A percentile compares a stretch with the other conserved stretches of the same genome.
Conservation (phyloP, 2,888 invertebrate genomes). For the Biston stratarius region DNA sequence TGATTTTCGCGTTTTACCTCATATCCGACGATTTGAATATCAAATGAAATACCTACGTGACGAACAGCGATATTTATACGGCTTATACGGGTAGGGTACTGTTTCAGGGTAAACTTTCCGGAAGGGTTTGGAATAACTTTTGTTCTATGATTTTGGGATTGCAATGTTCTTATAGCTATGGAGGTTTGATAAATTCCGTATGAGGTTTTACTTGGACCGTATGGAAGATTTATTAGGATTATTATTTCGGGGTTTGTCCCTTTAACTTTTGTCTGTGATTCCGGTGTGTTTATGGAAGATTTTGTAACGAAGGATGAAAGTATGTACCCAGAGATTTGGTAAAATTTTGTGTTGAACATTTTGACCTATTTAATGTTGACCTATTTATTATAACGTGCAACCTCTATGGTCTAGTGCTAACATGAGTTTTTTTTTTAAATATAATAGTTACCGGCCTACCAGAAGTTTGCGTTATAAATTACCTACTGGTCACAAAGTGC, state of each 20-base stretch:
- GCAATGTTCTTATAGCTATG: slow-evolving; percentile 9
- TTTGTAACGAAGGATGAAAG: neutral
- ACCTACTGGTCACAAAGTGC: too few relatives aligned
- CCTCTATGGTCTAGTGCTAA: too few relatives aligned
- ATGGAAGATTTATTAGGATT: slow-evolving; percentile 20
- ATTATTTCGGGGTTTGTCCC: slow-evolving; percentile 20
- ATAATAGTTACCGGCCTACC: too few relatives aligned
- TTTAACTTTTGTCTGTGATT: slow-evolving; percentile 20
- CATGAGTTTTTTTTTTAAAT: too few relatives aligned
- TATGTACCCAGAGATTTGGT: neutral
- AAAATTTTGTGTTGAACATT: neutral
- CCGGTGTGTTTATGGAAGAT: slow-evolving; percentile 3
- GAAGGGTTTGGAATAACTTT: slow-evolving; percentile 25
- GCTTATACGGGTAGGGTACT: slow-evolving; percentile 20
- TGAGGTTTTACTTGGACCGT: slow-evolving; percentile 17
- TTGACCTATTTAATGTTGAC: neutral
- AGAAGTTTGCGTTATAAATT: too few relatives aligned
- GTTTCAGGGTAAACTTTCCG: slow-evolving; percentile 27
- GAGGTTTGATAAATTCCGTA: slow-evolving; percentile 9
- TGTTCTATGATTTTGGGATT: slow-evolving; percentile 25
- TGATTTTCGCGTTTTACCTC: slow-evolving; percentile 42
- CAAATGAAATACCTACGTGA: slow-evolving; percentile 53
- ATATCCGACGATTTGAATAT: slow-evolving; percentile 51
- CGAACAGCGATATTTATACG: slow-evolving; percentile 35
- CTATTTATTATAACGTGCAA: too few relatives aligned